Percentiles rank a stretch among this genome's conserved stretches.
Conservation (phyloP, 2,113 vertebrate genomes). For the Xenopus tropicalis region DNA sequence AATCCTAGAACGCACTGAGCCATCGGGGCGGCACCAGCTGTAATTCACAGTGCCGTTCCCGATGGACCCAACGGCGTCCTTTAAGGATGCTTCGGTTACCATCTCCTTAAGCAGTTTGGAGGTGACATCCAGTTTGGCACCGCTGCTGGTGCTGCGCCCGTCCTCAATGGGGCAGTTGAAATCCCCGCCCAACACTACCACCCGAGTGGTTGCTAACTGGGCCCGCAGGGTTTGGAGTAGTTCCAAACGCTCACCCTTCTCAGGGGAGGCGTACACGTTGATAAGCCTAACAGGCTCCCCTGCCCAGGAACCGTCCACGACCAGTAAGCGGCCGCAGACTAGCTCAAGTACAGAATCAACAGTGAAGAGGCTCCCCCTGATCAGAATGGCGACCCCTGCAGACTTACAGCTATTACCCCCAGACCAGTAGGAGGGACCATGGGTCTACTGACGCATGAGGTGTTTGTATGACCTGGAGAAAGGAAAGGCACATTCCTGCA, state of each 20-base stretch:
- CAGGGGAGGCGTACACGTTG: conserved; percentile 1
- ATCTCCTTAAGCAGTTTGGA: not conserved
- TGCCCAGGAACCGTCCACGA: too few species aligned
- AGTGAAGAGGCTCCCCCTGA: too few species aligned
- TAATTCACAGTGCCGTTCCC: not conserved
- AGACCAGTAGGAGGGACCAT: conserved; percentile 1
- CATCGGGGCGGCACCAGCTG: not conserved
- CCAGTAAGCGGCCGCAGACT: too few species aligned
- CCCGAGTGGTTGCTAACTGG: not conserved
- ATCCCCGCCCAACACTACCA: conserved; percentile 10
- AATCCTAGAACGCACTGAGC: not conserved
- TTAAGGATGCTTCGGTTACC: not conserved
- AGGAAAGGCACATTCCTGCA: conserved; percentile 1
- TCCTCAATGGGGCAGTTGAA: not conserved
- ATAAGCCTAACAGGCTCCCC: not conserved
- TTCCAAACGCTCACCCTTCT: not conserved
- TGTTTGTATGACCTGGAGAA: not conserved
- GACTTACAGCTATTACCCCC: too few species aligned
- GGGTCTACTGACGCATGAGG: not conserved
- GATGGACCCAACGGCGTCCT: not conserved
- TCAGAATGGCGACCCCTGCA: too few species aligned
- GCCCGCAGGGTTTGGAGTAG: conserved; percentile 4
- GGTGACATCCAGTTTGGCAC: too few species aligned
- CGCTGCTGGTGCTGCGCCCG: not conserved
- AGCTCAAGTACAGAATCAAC: too few species aligned